Percentiles rank a stretch among this genome's conserved stretches.
Evolutionary conservation across 1,140 invertebrate species (phyloP).

Genomic region (Brachionus asplanchnoidis): DNA sequence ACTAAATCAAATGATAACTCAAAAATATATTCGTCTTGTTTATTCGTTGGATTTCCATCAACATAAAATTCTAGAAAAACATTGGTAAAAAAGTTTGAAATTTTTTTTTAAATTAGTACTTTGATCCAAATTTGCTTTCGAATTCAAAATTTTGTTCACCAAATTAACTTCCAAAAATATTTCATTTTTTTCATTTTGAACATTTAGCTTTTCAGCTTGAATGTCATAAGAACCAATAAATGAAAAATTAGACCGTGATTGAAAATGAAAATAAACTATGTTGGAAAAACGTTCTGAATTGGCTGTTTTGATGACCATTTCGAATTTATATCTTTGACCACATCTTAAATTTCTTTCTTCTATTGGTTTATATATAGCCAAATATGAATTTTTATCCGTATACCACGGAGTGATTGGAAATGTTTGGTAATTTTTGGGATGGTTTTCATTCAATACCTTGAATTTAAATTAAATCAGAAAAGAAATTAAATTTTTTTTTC

Average conservation of each 20-base stretch:
- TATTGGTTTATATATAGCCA: not conserved
- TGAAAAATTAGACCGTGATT: not conserved
- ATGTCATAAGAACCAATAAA: not conserved
- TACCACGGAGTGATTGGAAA: not conserved
- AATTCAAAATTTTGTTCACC: not conserved
- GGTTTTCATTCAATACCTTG: not conserved
- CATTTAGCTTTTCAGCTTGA: not conserved
- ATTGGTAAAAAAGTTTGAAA: not conserved
- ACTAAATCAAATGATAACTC: not conserved
- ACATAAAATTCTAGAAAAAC: not conserved
- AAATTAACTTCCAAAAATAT: not conserved
- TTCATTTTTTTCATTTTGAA: not conserved
- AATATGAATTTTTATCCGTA: constrained; percentile 21
- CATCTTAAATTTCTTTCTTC: not conserved
- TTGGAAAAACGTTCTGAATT: not conserved
- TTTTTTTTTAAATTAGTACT: not conserved
- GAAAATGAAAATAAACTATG: not conserved
- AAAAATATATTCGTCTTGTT: constrained; percentile 26
- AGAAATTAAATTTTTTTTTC: not conserved
- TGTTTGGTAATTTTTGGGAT: not conserved
- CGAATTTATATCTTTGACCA: not conserved
- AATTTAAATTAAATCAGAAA: not conserved
- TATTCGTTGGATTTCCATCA: not conserved
- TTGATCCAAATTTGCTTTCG: not conserved
- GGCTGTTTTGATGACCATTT: not conserved